Conservation (phyloP, 2,888 invertebrate species). For the Sericinus montela region DNA sequence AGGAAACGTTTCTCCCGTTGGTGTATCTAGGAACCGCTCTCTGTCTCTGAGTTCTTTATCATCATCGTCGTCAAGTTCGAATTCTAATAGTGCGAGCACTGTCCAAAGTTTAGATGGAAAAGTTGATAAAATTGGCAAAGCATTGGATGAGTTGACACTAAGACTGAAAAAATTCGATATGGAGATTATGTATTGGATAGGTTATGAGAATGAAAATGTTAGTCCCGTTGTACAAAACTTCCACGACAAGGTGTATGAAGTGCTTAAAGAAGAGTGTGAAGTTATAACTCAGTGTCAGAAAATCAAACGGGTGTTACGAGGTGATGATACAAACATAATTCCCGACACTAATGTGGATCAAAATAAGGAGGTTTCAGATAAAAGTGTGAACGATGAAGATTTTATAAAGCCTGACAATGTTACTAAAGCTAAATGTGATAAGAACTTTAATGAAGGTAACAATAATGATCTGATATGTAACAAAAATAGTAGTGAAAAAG, state of each 20-base stretch:
- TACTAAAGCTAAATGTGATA: neutral
- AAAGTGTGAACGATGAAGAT: neutral
- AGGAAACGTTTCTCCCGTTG: neutral
- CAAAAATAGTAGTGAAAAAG: neutral
- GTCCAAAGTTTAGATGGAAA: neutral
- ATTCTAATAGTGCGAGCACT: neutral
- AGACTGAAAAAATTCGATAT: slow-evolving; percentile 37
- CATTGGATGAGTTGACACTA: slow-evolving; percentile 3
- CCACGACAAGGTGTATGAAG: slow-evolving; percentile 33
- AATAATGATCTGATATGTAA: neutral
- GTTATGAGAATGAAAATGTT: slow-evolving; percentile 28
- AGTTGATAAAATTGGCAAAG: slow-evolving; percentile 3
- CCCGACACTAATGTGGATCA: slow-evolving; percentile 2
- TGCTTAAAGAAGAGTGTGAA: slow-evolving; percentile 39
- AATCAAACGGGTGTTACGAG: slow-evolving; percentile 25
- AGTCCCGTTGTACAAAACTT: slow-evolving; percentile 23
- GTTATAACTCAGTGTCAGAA: slow-evolving; percentile 33
- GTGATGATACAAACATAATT: slow-evolving; percentile 1
- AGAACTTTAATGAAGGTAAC: neutral
- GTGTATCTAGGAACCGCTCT: neutral
- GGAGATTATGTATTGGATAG: slow-evolving; percentile 46
- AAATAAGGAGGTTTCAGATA: neutral
- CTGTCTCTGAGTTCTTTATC: neutral
- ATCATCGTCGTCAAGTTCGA: neutral
- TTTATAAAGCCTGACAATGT: slow-evolving; percentile 3